These are phyloP conservation scores for Apistogramma diplotaenia DNA, from an alignment of 2,113 vertebrate genomes.

Conservation along the genomic window DNA sequence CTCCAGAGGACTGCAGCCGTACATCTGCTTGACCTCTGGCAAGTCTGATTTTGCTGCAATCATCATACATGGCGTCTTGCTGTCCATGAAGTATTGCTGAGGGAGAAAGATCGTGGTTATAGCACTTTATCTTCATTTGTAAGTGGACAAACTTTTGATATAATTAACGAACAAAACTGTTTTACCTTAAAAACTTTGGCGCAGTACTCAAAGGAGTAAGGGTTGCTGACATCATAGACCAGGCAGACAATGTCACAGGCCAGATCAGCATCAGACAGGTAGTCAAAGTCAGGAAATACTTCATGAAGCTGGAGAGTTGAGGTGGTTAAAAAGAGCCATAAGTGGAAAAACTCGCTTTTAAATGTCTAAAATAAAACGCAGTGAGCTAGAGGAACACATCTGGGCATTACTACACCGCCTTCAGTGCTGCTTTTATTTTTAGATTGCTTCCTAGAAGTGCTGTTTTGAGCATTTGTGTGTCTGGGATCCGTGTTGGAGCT, in stretches of 20 bases:
- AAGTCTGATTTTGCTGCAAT: slow-evolving; percentile 93
- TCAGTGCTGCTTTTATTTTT: neutral
- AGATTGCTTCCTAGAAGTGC: neutral
- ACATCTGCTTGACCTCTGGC: slow-evolving; percentile 89
- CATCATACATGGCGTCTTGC: slow-evolving; percentile 91
- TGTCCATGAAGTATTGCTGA: slow-evolving; percentile 96
- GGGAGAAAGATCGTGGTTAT: neutral
- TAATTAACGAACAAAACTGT: neutral
- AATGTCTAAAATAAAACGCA: neutral
- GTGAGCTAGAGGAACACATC: neutral
- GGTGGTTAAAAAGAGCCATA: neutral
- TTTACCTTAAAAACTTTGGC: slow-evolving; percentile 92
- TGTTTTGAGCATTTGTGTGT: neutral
- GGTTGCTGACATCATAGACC: slow-evolving; percentile 92
- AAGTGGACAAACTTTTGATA: neutral
- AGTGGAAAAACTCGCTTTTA: neutral
- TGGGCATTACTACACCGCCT: neutral
- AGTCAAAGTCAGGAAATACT: slow-evolving; percentile 87
- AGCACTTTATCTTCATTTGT: neutral
- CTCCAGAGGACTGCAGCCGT: slow-evolving; percentile 86
- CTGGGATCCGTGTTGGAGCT: neutral
- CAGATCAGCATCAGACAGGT: slow-evolving; percentile 86
- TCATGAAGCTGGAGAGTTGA: slow-evolving; percentile 84
- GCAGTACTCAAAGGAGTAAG: slow-evolving; percentile 95
- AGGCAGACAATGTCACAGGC: slow-evolving; percentile 91